Conservation (phyloP, 37 sponge, comb jelly and placozoan species). For the Spongilla lacustris region DNA sequence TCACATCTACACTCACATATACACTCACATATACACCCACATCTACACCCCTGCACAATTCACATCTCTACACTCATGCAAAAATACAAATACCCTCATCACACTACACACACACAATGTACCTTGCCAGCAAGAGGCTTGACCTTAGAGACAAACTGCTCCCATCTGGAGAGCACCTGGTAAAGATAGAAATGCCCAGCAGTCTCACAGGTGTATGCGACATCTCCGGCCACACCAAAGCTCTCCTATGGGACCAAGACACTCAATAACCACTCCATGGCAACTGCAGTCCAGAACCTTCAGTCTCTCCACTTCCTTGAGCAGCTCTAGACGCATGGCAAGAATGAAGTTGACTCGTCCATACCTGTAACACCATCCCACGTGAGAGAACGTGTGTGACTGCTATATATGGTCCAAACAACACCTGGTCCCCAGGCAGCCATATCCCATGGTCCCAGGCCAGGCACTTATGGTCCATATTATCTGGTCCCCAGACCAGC, state of each 20-base stretch:
- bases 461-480: no score
- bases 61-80: no score
- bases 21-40: no score
- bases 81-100: no score
- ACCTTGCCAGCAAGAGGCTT: slow-evolving; percentile 58
- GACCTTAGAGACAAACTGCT: slow-evolving; percentile 60
- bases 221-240: slow-evolving; percentile 91
- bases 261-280: neutral
- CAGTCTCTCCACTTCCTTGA: slow-evolving; percentile 94
- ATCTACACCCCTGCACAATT: no score
- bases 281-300: slow-evolving; percentile 46
- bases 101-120: no score
- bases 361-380: slow-evolving; percentile 48
- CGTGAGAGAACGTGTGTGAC: neutral
- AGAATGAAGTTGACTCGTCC: slow-evolving; percentile 99
- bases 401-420: no score
- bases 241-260: slow-evolving; percentile 48
- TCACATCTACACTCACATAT: no score
- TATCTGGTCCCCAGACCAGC: no score
- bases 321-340: slow-evolving; percentile 87
- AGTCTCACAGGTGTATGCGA: slow-evolving; percentile 99
- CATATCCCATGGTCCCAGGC: no score
- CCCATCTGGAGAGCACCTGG: slow-evolving; percentile 74
- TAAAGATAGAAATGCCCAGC: slow-evolving; percentile 96
- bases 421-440: no score